Percentiles rank a stretch among this genome's conserved stretches.
Conservation (phyloP, 2,113 vertebrate genomes). For the Morphnarchus princeps region DNA sequence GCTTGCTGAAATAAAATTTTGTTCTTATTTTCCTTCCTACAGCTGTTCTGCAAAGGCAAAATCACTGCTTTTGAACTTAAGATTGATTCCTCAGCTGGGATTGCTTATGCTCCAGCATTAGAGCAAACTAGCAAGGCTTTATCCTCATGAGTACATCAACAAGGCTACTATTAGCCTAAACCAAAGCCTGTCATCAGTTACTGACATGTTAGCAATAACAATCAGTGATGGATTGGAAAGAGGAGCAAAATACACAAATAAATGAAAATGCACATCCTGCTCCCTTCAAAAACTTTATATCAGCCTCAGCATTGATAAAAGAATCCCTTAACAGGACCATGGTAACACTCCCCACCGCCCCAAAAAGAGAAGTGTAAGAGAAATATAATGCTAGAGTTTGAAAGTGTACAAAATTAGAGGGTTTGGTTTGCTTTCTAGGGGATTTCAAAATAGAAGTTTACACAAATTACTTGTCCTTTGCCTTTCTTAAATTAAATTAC, state of each 20-base stretch:
- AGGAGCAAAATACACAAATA: background rate
- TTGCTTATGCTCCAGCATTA: background rate
- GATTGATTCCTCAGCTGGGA: background rate
- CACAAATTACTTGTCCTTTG: background rate
- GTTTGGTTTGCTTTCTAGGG: background rate
- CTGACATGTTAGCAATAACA: background rate
- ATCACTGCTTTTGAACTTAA: background rate
- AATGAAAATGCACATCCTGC: background rate
- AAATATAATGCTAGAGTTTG: background rate
- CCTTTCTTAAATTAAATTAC: background rate
- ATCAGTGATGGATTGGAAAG: background rate
- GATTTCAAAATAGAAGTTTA: background rate
- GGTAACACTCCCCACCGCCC: fast-evolving
- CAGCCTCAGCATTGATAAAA: background rate
- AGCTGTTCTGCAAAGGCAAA: background rate
- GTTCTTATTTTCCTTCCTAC: background rate
- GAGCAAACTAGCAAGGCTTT: background rate
- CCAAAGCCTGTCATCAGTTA: background rate
- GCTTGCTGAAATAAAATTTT: background rate
- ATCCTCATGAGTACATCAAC: background rate
- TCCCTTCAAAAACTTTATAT: background rate
- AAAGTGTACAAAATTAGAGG: background rate
- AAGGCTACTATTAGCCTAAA: background rate
- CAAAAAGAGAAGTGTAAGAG: background rate
- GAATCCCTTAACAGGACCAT: background rate